Evolutionary conservation across 2,113 vertebrate genomes (phyloP), one percentile per base, ranked within the genome.

Genomic region (Nipponia nippon): DNA sequence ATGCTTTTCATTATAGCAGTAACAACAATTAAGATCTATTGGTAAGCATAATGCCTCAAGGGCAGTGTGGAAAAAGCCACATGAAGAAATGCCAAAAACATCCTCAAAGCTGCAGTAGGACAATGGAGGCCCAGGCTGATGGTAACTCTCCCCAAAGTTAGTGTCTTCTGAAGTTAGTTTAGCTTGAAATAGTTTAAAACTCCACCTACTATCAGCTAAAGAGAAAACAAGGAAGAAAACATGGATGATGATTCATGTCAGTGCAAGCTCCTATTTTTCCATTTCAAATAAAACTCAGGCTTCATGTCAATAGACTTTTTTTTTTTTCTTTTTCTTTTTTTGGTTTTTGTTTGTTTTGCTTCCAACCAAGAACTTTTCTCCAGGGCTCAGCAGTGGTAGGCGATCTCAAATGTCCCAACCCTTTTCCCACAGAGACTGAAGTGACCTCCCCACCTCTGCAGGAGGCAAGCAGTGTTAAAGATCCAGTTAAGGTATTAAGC

Each of bases 171-270:
- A 96, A 95, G 79, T 91, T 38, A 80, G 80, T 77, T 88, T 65
- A 65, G 66, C 82, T 73, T 92, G 85, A 95, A 94, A 94, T 58
- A 72, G 32, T 96, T 95, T 36, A 58, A 61, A 94, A 95, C 77
- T 79, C 89, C 88, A 90, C 66, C 87, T 92, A 76, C 66, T 75
- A 94, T 55, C 75, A 90, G 87, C 42, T 73, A 58, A 85, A 83
- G 66, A 87, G 55, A 93, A 96, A 97, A 96, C 62, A 93, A 92
- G 71, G 58, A 95, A 76, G 71, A 95, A 81, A 95, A 77, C n/a
- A 75, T 32, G 30, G 61, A 94, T 73, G 38, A 89, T 83, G 79
- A 95, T 65, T 93, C 89, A 89, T 87, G 73, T 72, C 93, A 87
- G 40, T 85, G 58, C 78, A 95, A 85, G 73, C 29, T 93, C 36